Percentiles rank a stretch among this genome's conserved stretches.
phyloP scores from a whole-genome alignment of 2,113 vertebrate genomes.

The Nesogale talazaci region DNA sequence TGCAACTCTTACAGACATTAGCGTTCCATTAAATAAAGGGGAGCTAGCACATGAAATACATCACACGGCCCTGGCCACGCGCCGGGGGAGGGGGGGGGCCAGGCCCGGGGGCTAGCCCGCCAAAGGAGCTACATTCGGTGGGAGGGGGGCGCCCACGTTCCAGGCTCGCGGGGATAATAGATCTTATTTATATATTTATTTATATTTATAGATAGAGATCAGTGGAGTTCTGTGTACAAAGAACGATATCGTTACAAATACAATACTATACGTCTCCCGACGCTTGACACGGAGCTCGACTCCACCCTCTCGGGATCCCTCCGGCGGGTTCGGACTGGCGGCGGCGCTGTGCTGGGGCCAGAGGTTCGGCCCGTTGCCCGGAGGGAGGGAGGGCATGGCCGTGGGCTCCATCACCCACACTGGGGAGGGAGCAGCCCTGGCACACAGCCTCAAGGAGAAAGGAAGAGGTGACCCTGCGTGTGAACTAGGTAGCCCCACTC shows the following conservation, averaged over 20 bases:
- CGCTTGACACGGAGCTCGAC: conserved; percentile 86
- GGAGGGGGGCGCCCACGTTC: conserved; percentile 91
- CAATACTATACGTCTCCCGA: conserved; percentile 88
- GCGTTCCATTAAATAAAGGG: conserved; percentile 91
- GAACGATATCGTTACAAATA: conserved; percentile 90
- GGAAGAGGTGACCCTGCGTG: conserved; percentile 81
- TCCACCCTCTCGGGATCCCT: conserved; percentile 86
- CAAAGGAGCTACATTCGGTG: conserved; percentile 93
- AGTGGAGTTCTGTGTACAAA: conserved; percentile 87
- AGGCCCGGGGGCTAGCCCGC: conserved; percentile 86
- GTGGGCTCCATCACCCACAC: conserved; percentile 58
- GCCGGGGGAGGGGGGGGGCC: conserved; percentile 79
- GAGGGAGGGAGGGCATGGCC: conserved; percentile 52
- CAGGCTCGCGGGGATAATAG: conserved; percentile 84
- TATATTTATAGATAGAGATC: conserved; percentile 85
- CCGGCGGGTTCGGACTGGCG: conserved; percentile 84
- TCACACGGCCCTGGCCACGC: conserved; percentile 87
- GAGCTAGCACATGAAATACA: conserved; percentile 90
- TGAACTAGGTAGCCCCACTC: conserved; percentile 83
- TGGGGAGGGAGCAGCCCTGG: conserved; percentile 62
- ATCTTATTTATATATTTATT: conserved; percentile 82
- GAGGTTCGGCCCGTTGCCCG: conserved; percentile 71
- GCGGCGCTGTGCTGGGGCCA: conserved; percentile 86
- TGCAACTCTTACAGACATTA: conserved; percentile 94
- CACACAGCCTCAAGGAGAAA: not conserved